Evolutionary conservation across 2,888 invertebrate species (phyloP).

Genomic region (Cerceris rybyensis): DNA sequence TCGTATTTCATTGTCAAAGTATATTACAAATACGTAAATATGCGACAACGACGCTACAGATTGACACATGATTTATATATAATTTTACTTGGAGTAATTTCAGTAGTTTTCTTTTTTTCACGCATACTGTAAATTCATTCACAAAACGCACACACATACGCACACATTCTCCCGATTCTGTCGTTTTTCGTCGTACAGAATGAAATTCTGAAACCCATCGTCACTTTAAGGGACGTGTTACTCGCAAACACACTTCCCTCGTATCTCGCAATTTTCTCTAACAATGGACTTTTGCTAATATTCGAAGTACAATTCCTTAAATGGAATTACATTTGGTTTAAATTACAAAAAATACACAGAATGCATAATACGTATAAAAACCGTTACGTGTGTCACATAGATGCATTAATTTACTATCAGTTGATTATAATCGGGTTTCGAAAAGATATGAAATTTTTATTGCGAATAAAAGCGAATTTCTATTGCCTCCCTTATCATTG

Average conservation of each 20-base stretch:
- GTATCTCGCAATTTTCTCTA: conserved; percentile 7
- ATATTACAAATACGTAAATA: conserved; percentile 44
- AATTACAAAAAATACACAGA: conserved; percentile 67
- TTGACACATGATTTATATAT: conserved; percentile 9
- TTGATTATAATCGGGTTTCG: conserved; percentile 55
- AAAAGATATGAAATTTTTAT: neutral
- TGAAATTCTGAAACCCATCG: neutral
- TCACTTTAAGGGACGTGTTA: conserved; percentile 6
- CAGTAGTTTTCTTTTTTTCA: conserved; percentile 31
- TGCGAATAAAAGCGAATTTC: neutral
- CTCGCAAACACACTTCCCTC: conserved; percentile 14
- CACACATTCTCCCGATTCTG: no score
- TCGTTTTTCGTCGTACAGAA: conserved; percentile 23
- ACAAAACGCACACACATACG: no score
- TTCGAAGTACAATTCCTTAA: conserved; percentile 60
- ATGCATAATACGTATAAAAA: conserved; percentile 67
- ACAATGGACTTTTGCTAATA: conserved; percentile 32
- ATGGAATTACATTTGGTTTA: conserved; percentile 63
- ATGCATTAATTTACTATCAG: conserved; percentile 50
- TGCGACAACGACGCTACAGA: conserved; percentile 43
- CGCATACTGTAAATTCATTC: conserved; percentile 21
- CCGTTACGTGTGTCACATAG: conserved; percentile 56
- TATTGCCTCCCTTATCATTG: no score
- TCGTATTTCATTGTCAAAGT: conserved; percentile 16
- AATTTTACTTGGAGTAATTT: conserved; percentile 27